Evolutionary conservation across 1,140 invertebrate genomes (phyloP), one percentile per base, ranked within the genome.

Genomic region (Drosophila repleta): DNA sequence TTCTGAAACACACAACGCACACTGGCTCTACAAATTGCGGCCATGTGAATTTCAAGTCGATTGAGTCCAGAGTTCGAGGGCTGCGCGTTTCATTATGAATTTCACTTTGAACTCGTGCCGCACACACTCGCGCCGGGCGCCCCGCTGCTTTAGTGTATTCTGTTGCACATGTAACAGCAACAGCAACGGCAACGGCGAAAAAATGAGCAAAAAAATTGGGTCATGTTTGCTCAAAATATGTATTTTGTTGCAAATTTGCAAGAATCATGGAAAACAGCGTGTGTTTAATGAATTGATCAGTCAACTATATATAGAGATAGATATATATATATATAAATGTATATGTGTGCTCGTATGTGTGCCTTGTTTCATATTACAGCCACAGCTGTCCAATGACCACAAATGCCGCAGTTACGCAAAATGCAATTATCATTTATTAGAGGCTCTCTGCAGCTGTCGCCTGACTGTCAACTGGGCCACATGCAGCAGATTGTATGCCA

Each of bases 61-160:
- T 65, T 67, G 69, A 68, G 35, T 65, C 20, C 46, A 45, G 57
- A 61, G 58, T 61, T 62, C 32, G 48, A 53, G 56, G 37, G 57
- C 74, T 74, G 57, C 76, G 75, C 61, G 68, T 67, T 88, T 78
- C 74, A 85, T 71, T 68, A 73, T 56, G 66, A 68, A 79, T 87
- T 88, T 88, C 74, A 82, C 83, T 88, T 87, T 87, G 82, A 87
- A 87, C 83, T 87, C 79, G 49, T 61, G 82, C 82, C 82, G 82
- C 82, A 58, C 82, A 58, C 2, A 3, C 75, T 70, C 45, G 32
- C 20, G 18, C 46, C 15, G 17, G 63, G 52, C 51, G 43, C 61
- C 81, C 74, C 63, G 74, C 69, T 60, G 77, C 15, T 55, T 39
- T 39, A 43, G 51, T 13, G 26, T 45, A 39, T 45, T 45, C 61